Evolutionary conservation across 2,113 vertebrate genomes (phyloP).

Genomic region (Grammomys surdaster): DNA sequence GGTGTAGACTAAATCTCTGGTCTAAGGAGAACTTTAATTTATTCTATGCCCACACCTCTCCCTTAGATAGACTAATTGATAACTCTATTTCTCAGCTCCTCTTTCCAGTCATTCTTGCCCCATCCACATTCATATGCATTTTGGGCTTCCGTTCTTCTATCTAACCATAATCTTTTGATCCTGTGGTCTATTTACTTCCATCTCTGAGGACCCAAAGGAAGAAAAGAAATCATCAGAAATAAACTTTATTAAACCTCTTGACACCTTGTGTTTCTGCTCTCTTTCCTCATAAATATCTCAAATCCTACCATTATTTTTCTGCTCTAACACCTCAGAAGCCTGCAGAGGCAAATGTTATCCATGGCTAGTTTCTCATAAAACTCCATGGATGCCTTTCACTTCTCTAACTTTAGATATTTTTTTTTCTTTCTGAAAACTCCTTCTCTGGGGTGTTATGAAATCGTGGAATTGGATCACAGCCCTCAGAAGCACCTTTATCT

Average conservation of each 20-base stretch:
- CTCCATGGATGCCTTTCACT: neutral
- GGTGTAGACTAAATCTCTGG: neutral
- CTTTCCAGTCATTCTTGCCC: neutral
- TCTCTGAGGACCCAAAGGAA: neutral
- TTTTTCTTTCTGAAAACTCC: neutral
- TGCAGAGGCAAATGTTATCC: neutral
- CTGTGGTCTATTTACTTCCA: neutral
- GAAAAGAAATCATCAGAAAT: neutral
- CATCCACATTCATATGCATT: neutral
- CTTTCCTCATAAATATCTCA: neutral
- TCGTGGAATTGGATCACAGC: neutral
- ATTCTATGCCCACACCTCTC: neutral
- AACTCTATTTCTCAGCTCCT: neutral
- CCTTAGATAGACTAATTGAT: neutral
- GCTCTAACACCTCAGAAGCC: neutral
- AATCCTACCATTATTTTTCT: neutral
- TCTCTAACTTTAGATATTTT: neutral
- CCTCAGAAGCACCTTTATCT: neutral
- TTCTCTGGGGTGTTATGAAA: neutral
- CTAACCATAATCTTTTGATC: neutral
- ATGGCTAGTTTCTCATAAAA: slow-evolving; percentile 16
- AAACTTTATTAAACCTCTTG: neutral
- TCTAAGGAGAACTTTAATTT: neutral
- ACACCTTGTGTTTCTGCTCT: neutral
- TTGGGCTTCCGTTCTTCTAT: neutral